Evolutionary conservation across 2,797 vertebrate species (phyloP).

Genomic region (Hypotaenidia philippensis): DNA sequence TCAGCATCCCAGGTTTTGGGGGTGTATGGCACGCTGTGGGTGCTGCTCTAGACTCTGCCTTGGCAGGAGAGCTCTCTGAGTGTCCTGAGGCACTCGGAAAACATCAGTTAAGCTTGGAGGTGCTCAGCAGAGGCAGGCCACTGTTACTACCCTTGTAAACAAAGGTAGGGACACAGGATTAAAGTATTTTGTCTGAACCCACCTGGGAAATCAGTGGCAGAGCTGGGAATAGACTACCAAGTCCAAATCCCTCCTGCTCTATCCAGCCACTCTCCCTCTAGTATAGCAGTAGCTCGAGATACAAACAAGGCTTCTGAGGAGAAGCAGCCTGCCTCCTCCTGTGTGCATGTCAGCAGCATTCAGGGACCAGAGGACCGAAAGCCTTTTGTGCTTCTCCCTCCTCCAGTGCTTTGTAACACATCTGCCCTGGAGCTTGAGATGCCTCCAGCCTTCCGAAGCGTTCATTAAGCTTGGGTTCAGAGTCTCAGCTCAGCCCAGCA

Average conservation of each 20-base stretch:
- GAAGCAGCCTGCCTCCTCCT: not conserved
- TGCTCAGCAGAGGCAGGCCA: not conserved
- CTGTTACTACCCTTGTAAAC: not conserved
- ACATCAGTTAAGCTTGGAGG: not conserved
- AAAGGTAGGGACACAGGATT: not conserved
- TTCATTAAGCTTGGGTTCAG: too few species aligned
- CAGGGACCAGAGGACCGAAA: not conserved
- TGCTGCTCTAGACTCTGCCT: not conserved
- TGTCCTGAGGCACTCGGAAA: not conserved
- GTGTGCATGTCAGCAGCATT: rapidly evolving
- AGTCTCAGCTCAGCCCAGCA: too few species aligned
- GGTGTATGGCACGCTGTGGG: rapidly evolving
- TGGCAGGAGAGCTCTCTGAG: not conserved
- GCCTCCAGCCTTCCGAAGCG: not conserved
- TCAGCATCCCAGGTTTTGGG: not conserved
- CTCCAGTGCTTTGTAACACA: not conserved
- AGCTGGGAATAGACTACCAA: not conserved
- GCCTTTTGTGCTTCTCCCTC: not conserved
- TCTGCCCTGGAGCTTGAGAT: not conserved
- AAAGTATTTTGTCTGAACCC: not conserved
- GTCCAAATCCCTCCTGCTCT: not conserved
- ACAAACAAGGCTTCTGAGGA: not conserved
- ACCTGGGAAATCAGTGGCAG: not conserved
- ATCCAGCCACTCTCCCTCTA: not conserved
- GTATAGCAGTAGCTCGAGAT: not conserved